Percentiles rank a stretch among this genome's conserved stretches.
These are phyloP conservation scores for Drosophila littoralis DNA, from an alignment of 1,140 invertebrate species.

Conservation along the genomic window DNA sequence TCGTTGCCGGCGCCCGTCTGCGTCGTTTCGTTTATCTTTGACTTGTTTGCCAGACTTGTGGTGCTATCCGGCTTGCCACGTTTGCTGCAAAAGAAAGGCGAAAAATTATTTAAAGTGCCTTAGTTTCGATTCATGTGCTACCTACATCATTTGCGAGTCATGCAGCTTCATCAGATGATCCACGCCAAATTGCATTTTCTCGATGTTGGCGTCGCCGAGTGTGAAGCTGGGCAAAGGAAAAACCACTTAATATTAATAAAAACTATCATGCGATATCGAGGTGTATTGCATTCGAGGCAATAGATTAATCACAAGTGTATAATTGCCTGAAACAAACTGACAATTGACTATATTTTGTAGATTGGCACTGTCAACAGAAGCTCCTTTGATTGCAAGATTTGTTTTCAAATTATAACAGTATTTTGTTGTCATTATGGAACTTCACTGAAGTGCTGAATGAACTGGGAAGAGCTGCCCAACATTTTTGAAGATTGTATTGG, in stretches of 20 bases:
- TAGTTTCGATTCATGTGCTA: neutral
- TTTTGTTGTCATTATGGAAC: neutral
- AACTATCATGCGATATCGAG: neutral
- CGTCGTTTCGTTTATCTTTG: conserved; percentile 51
- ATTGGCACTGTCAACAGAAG: neutral
- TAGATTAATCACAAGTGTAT: neutral
- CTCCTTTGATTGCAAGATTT: neutral
- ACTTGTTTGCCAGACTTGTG: conserved; percentile 44
- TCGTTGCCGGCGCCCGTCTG: conserved; percentile 46
- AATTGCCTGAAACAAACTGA: neutral
- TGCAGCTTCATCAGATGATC: conserved; percentile 77
- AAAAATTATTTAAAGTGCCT: neutral
- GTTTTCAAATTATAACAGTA: neutral
- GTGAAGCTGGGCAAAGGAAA: conserved; percentile 55
- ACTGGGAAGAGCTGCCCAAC: too few relatives aligned
- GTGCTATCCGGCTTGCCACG: conserved; percentile 72
- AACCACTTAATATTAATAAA: neutral
- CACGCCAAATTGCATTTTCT: conserved; percentile 79
- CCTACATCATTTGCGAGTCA: conserved; percentile 75
- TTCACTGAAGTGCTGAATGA: too few relatives aligned
- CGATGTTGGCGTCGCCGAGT: conserved; percentile 73
- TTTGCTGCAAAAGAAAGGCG: conserved; percentile 44
- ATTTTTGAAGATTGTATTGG: too few relatives aligned
- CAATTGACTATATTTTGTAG: neutral
- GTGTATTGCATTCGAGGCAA: neutral